Percentiles rank a stretch among this genome's conserved stretches.
These are phyloP conservation scores for Melanotaenia boesemani DNA, from an alignment of 2,797 vertebrate genomes.

Conservation along the genomic window DNA sequence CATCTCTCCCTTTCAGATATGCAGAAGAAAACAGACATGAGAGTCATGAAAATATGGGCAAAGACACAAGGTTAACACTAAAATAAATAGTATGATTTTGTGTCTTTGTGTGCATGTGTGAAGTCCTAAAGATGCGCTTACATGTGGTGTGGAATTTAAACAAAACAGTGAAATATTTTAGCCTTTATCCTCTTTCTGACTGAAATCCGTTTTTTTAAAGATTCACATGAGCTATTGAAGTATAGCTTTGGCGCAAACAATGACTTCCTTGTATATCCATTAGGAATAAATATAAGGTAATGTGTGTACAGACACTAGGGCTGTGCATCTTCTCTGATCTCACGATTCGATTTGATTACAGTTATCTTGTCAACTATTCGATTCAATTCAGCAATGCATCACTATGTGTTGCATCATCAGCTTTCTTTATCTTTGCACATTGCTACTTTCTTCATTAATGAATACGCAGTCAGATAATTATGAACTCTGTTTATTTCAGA, in stretches of 20 bases:
- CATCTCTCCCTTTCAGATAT: slow-evolving; percentile 3
- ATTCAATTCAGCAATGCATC: no score
- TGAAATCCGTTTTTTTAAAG: slow-evolving; percentile 15
- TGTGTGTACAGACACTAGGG: not conserved
- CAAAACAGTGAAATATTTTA: slow-evolving; percentile 19
- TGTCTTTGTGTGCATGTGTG: slow-evolving; percentile 1
- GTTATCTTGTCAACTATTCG: no score
- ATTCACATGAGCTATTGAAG: not conserved
- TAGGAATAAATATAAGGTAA: slow-evolving; percentile 3
- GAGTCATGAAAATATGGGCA: slow-evolving; percentile 11
- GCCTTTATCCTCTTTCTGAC: not conserved
- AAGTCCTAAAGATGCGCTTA: slow-evolving; percentile 19
- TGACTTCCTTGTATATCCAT: not conserved
- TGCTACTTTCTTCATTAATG: no score
- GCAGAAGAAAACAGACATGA: slow-evolving; percentile 6
- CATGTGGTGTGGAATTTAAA: slow-evolving; percentile 27
- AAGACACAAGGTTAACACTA: slow-evolving; percentile 12
- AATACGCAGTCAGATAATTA: no score
- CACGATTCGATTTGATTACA: no score
- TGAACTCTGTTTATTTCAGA: no score
- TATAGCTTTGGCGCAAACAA: not conserved
- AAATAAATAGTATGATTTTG: slow-evolving; percentile 31
- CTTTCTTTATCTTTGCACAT: no score
- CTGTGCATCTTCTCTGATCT: not conserved
- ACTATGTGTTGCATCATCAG: no score